A percentile compares a stretch with the other conserved stretches of the same genome.
These are phyloP conservation scores for Alosa sapidissima DNA, from an alignment of 2,797 vertebrate genomes.

Conservation along the genomic window DNA sequence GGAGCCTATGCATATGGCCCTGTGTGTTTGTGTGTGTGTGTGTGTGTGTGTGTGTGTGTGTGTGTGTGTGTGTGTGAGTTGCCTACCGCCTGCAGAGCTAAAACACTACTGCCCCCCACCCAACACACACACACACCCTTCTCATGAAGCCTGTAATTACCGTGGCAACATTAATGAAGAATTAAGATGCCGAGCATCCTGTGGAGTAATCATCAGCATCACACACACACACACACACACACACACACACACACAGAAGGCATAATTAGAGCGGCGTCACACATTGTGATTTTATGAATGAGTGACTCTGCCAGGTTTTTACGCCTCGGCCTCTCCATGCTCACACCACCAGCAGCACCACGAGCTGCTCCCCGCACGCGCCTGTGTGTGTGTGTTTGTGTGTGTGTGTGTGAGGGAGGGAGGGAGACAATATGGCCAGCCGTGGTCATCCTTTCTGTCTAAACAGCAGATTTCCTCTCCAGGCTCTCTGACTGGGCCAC, in stretches of 20 bases:
- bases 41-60: too few species aligned
- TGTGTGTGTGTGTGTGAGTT: constrained; percentile 32
- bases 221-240: too few species aligned
- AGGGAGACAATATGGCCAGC: constrained; percentile 75
- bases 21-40: not conserved
- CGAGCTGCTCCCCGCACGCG: constrained; percentile 69
- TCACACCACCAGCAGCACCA: constrained; percentile 58
- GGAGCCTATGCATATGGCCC: not conserved
- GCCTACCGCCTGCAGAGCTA: constrained; percentile 61
- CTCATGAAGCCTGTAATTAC: constrained; percentile 78
- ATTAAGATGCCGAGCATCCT: constrained; percentile 73
- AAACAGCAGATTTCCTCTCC: constrained; percentile 80
- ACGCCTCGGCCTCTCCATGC: constrained; percentile 66
- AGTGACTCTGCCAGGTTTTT: constrained; percentile 85
- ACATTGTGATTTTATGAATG: constrained; percentile 88
- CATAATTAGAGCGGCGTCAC: constrained; percentile 88
- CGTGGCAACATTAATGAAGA: constrained; percentile 81
- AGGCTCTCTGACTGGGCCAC: constrained; percentile 67
- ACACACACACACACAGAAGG: constrained; percentile 62
- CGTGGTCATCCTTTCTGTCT: constrained; percentile 68
- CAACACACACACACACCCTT: constrained; percentile 45
- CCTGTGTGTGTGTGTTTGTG: constrained; percentile 53
- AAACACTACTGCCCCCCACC: constrained; percentile 50
- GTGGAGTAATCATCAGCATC: constrained; percentile 79
- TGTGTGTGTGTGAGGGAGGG: too few species aligned